Evolutionary conservation across 2,888 invertebrate genomes (phyloP), one percentile per base, ranked within the genome.

Genomic region (Scelioninae gen. 1): DNA sequence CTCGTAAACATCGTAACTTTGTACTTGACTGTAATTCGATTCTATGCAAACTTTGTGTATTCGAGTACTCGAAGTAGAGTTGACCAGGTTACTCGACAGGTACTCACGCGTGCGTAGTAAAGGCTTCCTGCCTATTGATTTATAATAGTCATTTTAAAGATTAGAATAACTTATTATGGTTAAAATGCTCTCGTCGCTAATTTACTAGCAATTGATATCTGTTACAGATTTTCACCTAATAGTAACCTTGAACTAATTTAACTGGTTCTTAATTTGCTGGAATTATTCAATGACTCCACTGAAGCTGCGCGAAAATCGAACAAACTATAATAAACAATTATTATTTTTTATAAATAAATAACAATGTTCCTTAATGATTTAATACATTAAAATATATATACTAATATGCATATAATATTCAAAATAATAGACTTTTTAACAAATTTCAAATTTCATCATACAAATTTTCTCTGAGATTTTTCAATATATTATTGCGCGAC

Each of bases 81-180:
- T 83, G 83, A 79, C 83, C 83, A 83, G 83, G 75, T 83, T 83
- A 82, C 63, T 72, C 82, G 77, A 82, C 82, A 82, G 82, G 82
- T 82, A 80, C 13, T 77, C 68, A 82, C 82, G 82, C 82, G 68
- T 77, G 82, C 82, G 82, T 82, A 82, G 49, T 65, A 32, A 68
- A 43, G 45, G 62, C 66, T 74, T 71, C 63, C 82, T 82, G 63
- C 51, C 72, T 82, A 82, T 82, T 74, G 82, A 82, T 82, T 77
- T 78, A 74, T 78, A 82, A 82, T 81, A 81, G 69, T 71, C 69
- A 65, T 81, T 81, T 76, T 75, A 58, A 75, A 75, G 55, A 62
- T 75, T 75, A 69, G 53, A 74, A 63, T 75, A 80, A 80, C 47
- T 63, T 79, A 58, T 65, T 49, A 34, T 40, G 55, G 68, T 47